Conservation (phyloP, 1,140 invertebrate genomes). For the Pseudomyrmex flavicornis region DNA sequence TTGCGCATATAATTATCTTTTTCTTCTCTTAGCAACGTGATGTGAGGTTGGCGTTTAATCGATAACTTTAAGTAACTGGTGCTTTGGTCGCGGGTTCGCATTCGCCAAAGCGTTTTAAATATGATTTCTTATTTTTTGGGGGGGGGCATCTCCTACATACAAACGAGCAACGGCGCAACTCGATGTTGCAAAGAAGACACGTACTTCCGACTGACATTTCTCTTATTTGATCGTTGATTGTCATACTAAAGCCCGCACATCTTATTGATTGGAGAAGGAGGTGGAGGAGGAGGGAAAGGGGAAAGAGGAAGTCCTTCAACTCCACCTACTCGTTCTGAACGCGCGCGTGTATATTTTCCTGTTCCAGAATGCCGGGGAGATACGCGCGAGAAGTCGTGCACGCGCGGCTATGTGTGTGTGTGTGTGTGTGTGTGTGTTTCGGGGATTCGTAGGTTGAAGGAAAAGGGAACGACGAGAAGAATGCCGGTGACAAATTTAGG, state of each 20-base stretch:
- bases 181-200: conserved; percentile 45
- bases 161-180: background rate
- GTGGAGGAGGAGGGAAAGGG: too few species aligned
- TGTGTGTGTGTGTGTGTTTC: background rate
- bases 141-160: too few species aligned
- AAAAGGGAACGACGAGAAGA: conserved; percentile 59
- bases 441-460: conserved; percentile 2
- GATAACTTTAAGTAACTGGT: too few species aligned
- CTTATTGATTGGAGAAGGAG: conserved; percentile 74
- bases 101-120: too few species aligned
- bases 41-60: too few species aligned
- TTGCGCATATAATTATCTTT: too few species aligned
- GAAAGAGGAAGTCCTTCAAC: conserved; percentile 48
- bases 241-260: conserved; percentile 81
- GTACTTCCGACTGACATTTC: conserved; percentile 69
- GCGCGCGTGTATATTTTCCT: conserved; percentile 69
- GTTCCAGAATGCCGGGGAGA: conserved; percentile 43
- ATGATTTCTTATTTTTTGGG: too few species aligned
- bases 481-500: conserved; percentile 76
- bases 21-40: too few species aligned
- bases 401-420: conserved; percentile 5
- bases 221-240: conserved; percentile 78
- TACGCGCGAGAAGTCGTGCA: conserved; percentile 38
- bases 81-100: too few species aligned
- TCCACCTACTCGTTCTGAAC: conserved; percentile 46